phyloP scores from a whole-genome alignment of 2,888 invertebrate genomes.

The Drosophila recens region DNA sequence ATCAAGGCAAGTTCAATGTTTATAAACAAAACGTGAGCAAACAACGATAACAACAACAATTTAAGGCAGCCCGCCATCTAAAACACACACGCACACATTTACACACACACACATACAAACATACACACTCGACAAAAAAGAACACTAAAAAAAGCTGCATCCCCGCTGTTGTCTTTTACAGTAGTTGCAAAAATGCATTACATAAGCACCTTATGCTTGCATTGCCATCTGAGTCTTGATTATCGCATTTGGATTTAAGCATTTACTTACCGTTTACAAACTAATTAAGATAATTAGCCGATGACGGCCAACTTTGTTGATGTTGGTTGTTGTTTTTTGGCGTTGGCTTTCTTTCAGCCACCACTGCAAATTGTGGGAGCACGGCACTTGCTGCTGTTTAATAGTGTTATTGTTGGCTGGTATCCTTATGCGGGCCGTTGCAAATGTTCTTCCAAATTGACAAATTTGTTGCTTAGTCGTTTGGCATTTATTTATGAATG shows the following conservation, averaged over 20 bases:
- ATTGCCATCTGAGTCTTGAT: constrained; percentile 14
- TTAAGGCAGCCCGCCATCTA: constrained; percentile 7
- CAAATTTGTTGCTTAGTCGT: constrained; percentile 10
- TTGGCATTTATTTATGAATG: constrained; percentile 13
- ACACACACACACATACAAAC: constrained; percentile 1
- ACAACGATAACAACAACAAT: constrained; percentile 13
- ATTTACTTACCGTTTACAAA: constrained; percentile 50
- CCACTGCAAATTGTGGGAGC: neutral
- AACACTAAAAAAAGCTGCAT: constrained; percentile 11
- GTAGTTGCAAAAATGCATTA: constrained; percentile 32
- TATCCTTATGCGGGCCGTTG: neutral
- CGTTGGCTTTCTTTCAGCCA: neutral
- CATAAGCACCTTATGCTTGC: constrained; percentile 36
- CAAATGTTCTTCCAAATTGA: neutral
- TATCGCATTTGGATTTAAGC: constrained; percentile 1
- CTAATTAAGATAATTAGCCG: constrained; percentile 33
- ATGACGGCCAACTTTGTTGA: constrained; percentile 24
- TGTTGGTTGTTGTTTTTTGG: constrained; percentile 5
- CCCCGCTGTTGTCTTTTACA: constrained; percentile 7
- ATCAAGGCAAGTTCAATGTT: constrained; percentile 36
- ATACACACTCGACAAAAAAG: neutral
- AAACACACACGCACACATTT: constrained; percentile 14
- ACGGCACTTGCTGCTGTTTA: constrained; percentile 1
- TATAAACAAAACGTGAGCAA: constrained; percentile 67
- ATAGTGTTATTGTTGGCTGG: neutral